Evolutionary conservation across 2,888 invertebrate genomes (phyloP), one percentile per base, ranked within the genome.

Genomic region (Carpatolechia fugitivella): DNA sequence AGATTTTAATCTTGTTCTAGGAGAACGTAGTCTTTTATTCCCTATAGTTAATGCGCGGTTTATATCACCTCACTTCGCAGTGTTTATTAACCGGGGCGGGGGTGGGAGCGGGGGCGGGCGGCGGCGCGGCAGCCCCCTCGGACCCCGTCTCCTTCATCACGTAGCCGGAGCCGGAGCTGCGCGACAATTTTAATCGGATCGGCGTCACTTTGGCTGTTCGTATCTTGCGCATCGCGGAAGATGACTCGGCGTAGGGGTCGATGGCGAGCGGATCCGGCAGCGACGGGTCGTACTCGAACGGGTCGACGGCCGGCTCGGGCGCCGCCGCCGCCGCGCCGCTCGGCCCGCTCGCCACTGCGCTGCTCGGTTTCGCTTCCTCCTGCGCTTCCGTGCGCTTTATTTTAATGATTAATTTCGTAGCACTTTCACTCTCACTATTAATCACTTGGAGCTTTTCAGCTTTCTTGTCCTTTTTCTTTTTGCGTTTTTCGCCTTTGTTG

Each of bases 41-140:
- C 53, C 57, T 65, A 56, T 63, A 66, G 1, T 11, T 14, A 16
- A 30, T 55, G 58, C 70, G 76, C 61, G 66, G 69, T 79, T 78
- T 83, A 86, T 94, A 95, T 96, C 95, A 96, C 93, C 96, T 96
- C 92, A 95, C 95, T 92, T 95, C 95, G 90, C 95, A 95, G 91
- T 95, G 95, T 92, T 95, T 94, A 82, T 93, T 94, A 72, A 93
- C 91, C 76, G 93, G 91, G 77, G 93, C 91, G 56, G 60, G 57
- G 56, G 69, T 56, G 52, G 54, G 64, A 46, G 52, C 58, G 51
- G 57, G 76, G 58, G 66, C 55, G 56, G 60, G 30, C 35, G 67
- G 78, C 55, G 65, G 76, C 51, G 66, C 67, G 61, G 78, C 76
- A 59, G 72, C 74, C 18, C 80, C 64, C 57, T 67, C 68, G 62